These are phyloP conservation scores for Asobara japonica DNA, from an alignment of 1,140 invertebrate species.

Conservation along the genomic window DNA sequence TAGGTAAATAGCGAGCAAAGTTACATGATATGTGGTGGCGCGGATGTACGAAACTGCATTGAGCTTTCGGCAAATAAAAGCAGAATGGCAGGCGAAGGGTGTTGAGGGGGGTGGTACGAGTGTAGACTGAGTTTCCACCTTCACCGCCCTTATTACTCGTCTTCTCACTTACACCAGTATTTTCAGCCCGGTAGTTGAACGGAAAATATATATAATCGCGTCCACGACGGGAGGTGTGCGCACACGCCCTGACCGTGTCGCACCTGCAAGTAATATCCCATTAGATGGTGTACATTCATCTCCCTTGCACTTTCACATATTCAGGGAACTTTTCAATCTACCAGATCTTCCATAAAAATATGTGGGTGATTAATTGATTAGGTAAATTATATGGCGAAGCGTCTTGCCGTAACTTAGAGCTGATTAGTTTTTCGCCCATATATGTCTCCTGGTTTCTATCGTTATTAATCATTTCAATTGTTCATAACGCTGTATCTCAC, in stretches of 20 bases:
- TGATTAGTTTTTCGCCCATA: too few relatives aligned
- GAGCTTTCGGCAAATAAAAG: constrained; percentile 29
- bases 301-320: background rate
- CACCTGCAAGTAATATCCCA: constrained; percentile 14
- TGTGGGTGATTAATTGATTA: too few relatives aligned
- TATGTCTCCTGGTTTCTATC: too few relatives aligned
- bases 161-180: background rate
- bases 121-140: constrained; percentile 3
- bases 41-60: constrained; percentile 52
- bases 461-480: too few relatives aligned
- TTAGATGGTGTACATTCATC: too few relatives aligned
- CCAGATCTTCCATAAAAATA: too few relatives aligned
- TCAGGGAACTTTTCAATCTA: background rate
- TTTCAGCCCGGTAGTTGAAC: background rate
- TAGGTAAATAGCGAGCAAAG: constrained; percentile 49
- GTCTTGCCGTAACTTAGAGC: too few relatives aligned
- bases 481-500: too few relatives aligned
- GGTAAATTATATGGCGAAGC: too few relatives aligned
- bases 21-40: constrained; percentile 50
- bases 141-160: background rate
- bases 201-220: constrained; percentile 17
- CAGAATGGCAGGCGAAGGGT: constrained; percentile 9
- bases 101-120: constrained; percentile 8
- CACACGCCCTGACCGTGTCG: background rate
- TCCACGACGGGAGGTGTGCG: background rate